Base-by-base conservation (phyloP, 2,888 invertebrate species). In the Pyrrhosoma nymphula region DNA sequence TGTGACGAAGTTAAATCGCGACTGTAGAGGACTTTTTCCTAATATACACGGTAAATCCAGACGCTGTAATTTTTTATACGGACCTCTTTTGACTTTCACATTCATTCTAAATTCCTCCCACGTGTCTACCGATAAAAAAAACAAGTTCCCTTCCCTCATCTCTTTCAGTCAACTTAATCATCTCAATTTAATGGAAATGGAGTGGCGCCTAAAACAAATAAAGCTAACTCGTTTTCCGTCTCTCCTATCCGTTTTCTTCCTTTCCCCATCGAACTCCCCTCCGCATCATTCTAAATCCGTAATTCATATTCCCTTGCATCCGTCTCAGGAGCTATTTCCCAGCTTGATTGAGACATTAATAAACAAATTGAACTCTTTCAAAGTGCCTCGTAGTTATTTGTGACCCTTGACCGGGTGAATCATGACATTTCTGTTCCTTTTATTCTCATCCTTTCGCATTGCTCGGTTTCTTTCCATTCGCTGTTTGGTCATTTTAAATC, bases 91-190 rank as follows among this genome's bases (percentile, higher is more conserved):
- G 82, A 82, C 35, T 82, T 35, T 82, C 30, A 82, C 14, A 16
- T 82, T 82, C 82, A 35, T 82, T 82, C 18, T 26, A 82, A 82
- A 82, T 30, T 82, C 82, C 82, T 82, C 82, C 30, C 82, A 82
- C 16, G 30, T 35, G 16, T 35, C 35, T 35, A 6, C 14, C 30
- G 35, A 82, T 35, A 0, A 35, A 82, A 30, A 69, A n/a, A 47
- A 47, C 47, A 47, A 26, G n/a, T 12, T 14, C n/a, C 26, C 14
- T 82, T 35, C 18, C 35, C 12, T 16, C 35, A 35, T 82, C 14
- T 2, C 10, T 82, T 82, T 82, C 82, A 35, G 35, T 35, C 30
- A 82, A 82, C 35, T 82, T 35, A 82, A 82, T 82, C 30, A 82
- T 82, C 82, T 82, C 82, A 2, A 35, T 12, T 18, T 82, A 82